Base-by-base conservation (phyloP, 2,113 vertebrate species). In the Hemiprocne comata region DNA sequence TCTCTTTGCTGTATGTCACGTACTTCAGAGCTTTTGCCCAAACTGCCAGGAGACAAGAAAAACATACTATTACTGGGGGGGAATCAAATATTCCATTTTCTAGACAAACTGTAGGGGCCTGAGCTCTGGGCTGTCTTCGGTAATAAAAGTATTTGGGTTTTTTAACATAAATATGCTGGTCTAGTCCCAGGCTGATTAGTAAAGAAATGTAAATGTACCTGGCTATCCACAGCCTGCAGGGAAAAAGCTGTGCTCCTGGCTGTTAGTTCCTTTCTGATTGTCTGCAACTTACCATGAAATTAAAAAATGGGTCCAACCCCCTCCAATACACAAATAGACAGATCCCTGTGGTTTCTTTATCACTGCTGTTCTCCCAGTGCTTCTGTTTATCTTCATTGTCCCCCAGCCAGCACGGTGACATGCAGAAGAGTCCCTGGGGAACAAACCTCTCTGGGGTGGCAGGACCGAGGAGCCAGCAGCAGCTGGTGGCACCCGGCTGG, bases 21-120 rank as follows among this genome's bases (percentile, higher is more conserved):
- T 55, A 79, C 78, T 77, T 65, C 89, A 62, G 80, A 89, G 90
- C 67, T 72, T 79, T 69, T 33, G 51, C 90, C 75, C 85, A 11
- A 17, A 69, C 77, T 85, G 80, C 87, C 94, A 93, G 57, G 80
- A 70, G 73, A 80, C 36, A 66, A 91, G 90, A 92, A 94, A 81
- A 95, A 67, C 83, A 60, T 17, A 60, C 38, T 83, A 14, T 62
- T 77, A 71, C 31, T 82, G 70, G 66, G 73, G 48, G 58, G 17
- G 79, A 87, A 90, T 87, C 21, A 92, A 87, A 93, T 95, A 92
- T 84, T 90, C 76, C 31, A 51, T 90, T 89, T 96, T 81, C 85
- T 72, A 86, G 83, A 28, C 76, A 89, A 94, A 92, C 20, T 48
- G 62, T 38, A 79, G 33, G 29, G 61, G 46, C 38, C 42, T 44